Conservation (phyloP, 2,113 vertebrate genomes). For the Heterochromis multidens region DNA sequence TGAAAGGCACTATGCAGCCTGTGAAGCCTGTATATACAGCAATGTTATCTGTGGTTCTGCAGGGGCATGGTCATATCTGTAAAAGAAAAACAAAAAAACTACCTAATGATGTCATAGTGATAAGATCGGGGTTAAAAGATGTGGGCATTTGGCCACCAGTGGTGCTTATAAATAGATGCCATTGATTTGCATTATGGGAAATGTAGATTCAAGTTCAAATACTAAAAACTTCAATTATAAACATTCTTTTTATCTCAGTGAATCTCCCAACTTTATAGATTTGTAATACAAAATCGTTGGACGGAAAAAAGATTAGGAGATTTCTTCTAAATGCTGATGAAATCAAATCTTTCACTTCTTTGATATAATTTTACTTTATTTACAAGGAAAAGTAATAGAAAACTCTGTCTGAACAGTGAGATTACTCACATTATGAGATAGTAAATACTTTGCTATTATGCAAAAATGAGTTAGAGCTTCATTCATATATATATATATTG, state of each 20-base stretch:
- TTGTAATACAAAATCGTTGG: not conserved
- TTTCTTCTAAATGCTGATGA: not conserved
- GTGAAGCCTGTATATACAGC: not conserved
- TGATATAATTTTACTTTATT: not conserved
- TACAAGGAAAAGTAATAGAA: not conserved
- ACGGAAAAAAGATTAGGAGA: not conserved
- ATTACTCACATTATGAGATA: too few relatives aligned
- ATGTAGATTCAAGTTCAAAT: not conserved
- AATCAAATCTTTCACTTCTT: rapidly evolving
- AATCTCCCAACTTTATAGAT: not conserved
- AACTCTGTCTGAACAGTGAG: too few relatives aligned
- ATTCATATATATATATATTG: too few relatives aligned
- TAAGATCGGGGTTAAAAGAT: too few relatives aligned
- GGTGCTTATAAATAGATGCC: not conserved
- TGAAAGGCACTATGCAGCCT: not conserved
- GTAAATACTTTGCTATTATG: too few relatives aligned
- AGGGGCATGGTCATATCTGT: not conserved
- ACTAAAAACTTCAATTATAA: not conserved
- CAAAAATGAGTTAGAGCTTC: too few relatives aligned
- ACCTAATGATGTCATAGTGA: too few relatives aligned
- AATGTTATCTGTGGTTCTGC: not conserved
- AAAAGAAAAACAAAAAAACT: not conserved
- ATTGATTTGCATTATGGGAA: not conserved
- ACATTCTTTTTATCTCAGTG: not conserved
- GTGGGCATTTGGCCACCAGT: not conserved